Conservation (phyloP, 2,797 vertebrate species). For the Ctenochaetus hawaiiensis region DNA sequence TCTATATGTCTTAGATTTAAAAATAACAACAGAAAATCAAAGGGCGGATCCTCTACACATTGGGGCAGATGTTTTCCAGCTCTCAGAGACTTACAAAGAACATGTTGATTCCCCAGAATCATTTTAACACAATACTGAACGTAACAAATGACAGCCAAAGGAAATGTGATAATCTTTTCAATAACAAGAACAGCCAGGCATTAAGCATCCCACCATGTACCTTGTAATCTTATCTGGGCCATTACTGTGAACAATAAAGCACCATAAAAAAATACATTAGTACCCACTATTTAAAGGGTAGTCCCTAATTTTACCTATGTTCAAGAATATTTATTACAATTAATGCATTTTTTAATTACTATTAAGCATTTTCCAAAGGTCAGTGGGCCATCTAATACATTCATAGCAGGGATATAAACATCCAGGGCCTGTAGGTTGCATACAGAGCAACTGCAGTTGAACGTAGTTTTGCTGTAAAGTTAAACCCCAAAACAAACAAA, state of each 20-base stretch:
- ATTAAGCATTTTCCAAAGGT: neutral
- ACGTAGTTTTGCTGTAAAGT: neutral
- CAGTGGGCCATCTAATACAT: neutral
- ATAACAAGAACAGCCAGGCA: neutral
- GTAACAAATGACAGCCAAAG: neutral
- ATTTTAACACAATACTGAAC: neutral
- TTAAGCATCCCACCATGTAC: neutral
- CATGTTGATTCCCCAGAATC: neutral
- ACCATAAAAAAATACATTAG: neutral
- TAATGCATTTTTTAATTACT: neutral
- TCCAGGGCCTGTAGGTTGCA: neutral
- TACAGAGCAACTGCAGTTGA: neutral
- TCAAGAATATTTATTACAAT: neutral
- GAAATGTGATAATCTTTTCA: slow-evolving; percentile 6
- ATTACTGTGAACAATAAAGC: neutral
- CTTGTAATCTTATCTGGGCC: slow-evolving; percentile 26
- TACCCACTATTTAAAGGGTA: neutral
- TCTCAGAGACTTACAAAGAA: neutral
- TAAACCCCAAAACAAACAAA: neutral
- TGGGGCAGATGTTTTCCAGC: neutral
- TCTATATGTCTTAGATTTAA: neutral
- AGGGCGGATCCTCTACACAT: neutral
- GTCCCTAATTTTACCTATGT: neutral
- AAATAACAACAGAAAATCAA: neutral
- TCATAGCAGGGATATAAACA: neutral